Base-by-base conservation (phyloP, 2,797 vertebrate genomes). In the Megaceryle alcyon region DNA sequence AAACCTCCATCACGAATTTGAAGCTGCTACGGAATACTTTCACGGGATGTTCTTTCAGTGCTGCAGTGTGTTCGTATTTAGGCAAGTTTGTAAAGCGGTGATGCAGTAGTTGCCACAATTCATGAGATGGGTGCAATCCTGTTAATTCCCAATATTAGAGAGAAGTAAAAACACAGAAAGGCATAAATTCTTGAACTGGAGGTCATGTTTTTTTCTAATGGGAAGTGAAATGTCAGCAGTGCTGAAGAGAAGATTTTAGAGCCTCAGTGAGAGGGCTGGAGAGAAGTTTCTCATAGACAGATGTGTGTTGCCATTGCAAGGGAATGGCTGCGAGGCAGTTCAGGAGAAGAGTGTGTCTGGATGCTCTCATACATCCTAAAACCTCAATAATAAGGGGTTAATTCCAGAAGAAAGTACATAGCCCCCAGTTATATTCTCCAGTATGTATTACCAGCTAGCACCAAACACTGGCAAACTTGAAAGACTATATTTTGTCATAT, bases 401-500 rank as follows among this genome's bases (percentile, higher is more conserved):
- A 87, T 92, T 83, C 49, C 60, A 85, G 88, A 91, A 82, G 71
- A 91, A 87, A 85, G 64, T 35, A 26, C 25, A 59, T 70, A 85
- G 56, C 22, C 20, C 16, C 9, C 63, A 75, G 43, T 84, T 71
- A 25, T 39, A 26, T 54, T 81, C 69, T 91, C 76, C 48, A 60
- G 43, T 80, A 71, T 85, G 93, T 94, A 93, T 85, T 86, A 78
- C 44, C 68, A 93, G 61, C 76, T 69, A 93, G 56, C 41, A 93
- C 81, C 81, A 84, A 95, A 82, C 61, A 80, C 83, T 84, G 86
- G 85, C 82, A 82, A 64, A 78, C 76, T 80, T 95, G 88, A 96
- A 96, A 95, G 78, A 86, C 41, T 46, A 64, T 59, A 49, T 91
- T 94, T 89, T 91, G 70, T 90, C 92, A 82, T 49, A 18, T 28